Percentiles rank a stretch among this genome's conserved stretches.
These are phyloP conservation scores for Apteryx owenii DNA, from an alignment of 2,113 vertebrate genomes.

Conservation along the genomic window DNA sequence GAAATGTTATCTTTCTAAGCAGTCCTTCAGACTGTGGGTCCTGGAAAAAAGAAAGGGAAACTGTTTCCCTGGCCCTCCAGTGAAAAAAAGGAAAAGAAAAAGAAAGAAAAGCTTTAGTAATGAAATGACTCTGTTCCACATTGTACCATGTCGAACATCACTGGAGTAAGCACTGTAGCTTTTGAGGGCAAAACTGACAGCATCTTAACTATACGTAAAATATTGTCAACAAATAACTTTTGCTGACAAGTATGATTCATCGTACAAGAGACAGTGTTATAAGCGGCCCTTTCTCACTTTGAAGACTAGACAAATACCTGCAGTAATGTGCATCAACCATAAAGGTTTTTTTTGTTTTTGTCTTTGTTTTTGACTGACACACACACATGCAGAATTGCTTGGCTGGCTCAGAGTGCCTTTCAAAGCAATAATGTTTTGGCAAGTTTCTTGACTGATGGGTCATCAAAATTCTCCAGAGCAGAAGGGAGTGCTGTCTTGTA, in stretches of 20 bases:
- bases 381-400: neutral
- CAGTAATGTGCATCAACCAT: neutral
- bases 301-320: neutral
- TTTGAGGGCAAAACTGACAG: neutral
- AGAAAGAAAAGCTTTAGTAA: neutral
- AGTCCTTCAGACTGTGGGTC: neutral
- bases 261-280: neutral
- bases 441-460: neutral
- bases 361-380: neutral
- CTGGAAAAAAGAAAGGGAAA: neutral
- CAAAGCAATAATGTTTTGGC: conserved; percentile 2
- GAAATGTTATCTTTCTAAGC: neutral
- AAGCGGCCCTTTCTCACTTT: neutral
- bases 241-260: neutral
- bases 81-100: neutral
- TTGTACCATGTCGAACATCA: neutral
- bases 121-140: neutral
- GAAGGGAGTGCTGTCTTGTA: neutral
- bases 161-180: neutral
- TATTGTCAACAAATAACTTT: neutral
- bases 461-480: neutral
- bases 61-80: neutral
- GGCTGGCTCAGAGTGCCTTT: neutral
- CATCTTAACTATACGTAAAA: neutral
- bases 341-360: neutral